A percentile compares a stretch with the other conserved stretches of the same genome.
Conservation (phyloP, 2,113 vertebrate species). For the Macquaria ambigua region DNA sequence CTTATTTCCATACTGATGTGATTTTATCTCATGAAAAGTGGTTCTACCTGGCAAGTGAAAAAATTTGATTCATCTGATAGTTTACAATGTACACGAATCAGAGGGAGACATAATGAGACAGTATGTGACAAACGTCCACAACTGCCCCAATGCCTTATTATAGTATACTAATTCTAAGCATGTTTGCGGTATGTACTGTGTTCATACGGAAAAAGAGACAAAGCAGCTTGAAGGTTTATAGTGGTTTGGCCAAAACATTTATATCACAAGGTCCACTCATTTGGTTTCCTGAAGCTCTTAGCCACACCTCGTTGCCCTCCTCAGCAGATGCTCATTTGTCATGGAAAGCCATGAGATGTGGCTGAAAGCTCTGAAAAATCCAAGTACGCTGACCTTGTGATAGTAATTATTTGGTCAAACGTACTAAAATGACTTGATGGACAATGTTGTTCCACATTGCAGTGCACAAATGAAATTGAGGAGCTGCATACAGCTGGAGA, state of each 20-base stretch:
- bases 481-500: not conserved
- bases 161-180: too few relatives aligned
- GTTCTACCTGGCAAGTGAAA: not conserved
- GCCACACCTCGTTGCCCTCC: too few relatives aligned
- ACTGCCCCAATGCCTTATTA: not conserved
- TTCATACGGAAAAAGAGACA: too few relatives aligned
- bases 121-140: not conserved
- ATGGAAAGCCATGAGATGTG: not conserved
- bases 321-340: not conserved
- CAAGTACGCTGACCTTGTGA: not conserved
- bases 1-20: not conserved
- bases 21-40: not conserved
- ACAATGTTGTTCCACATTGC: not conserved
- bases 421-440: too few relatives aligned
- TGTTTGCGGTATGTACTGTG: too few relatives aligned
- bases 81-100: not conserved
- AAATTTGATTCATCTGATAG: not conserved
- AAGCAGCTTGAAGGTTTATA: too few relatives aligned
- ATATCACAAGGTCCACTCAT: too few relatives aligned
- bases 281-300: too few relatives aligned
- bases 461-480: not conserved
- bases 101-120: not conserved
- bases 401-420: not conserved
- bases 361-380: not conserved
- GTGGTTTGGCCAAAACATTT: not conserved